Conservation (phyloP, 2,797 vertebrate species). For the Diplodus puntazzo region DNA sequence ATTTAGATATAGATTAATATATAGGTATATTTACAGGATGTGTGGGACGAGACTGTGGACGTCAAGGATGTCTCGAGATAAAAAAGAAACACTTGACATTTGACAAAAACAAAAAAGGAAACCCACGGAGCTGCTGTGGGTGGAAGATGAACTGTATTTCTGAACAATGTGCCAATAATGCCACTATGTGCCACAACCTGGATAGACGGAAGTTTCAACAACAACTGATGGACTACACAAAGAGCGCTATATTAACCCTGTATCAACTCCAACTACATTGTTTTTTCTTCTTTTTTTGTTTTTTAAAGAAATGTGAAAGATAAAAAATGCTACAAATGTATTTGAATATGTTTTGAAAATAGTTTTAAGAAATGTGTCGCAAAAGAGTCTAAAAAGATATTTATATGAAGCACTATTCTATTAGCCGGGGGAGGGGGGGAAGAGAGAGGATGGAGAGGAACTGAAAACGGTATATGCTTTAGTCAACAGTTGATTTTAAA, state of each 20-base stretch:
- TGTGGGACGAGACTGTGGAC: conserved; percentile 75
- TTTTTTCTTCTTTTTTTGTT: conserved; percentile 56
- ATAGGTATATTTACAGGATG: conserved; percentile 80
- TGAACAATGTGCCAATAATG: conserved; percentile 99
- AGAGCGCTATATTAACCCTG: conserved; percentile 83
- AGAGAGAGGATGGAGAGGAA: conserved; percentile 32
- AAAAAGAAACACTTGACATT: conserved; percentile 68
- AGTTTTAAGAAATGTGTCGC: conserved; percentile 84
- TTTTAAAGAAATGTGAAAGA: conserved; percentile 82
- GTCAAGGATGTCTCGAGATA: conserved; percentile 66
- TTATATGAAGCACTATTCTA: conserved; percentile 83
- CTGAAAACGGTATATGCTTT: conserved; percentile 76
- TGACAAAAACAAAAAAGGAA: conserved; percentile 69
- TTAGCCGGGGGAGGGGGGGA: conserved; percentile 37
- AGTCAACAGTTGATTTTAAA: conserved; percentile 75
- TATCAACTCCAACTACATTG: conserved; percentile 77
- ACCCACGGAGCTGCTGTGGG: conserved; percentile 73
- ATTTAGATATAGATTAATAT: conserved; percentile 82
- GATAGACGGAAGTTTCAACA: conserved; percentile 83
- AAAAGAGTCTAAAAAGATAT: conserved; percentile 82
- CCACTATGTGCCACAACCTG: conserved; percentile 99
- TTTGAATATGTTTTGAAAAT: conserved; percentile 83
- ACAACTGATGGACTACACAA: conserved; percentile 79
- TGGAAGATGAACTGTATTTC: conserved; percentile 87
- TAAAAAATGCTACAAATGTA: conserved; percentile 75